Conservation (phyloP, 2,888 invertebrate species). For the Nemurella pictetii region DNA sequence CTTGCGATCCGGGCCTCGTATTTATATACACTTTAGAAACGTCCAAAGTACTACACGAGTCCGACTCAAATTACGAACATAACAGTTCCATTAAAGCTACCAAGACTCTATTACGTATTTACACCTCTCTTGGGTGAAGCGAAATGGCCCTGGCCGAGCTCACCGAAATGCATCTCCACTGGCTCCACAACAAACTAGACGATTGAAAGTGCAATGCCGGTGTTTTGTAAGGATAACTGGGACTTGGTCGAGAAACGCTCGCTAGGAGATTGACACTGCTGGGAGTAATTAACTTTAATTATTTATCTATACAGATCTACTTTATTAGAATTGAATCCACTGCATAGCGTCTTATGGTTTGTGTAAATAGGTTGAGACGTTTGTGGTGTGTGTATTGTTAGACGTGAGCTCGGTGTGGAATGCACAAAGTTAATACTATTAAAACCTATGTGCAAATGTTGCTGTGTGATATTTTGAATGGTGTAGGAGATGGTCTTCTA, state of each 20-base stretch:
- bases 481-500: too few species aligned
- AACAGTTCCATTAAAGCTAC: constrained; percentile 1
- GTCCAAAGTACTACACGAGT: not conserved
- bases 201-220: not conserved
- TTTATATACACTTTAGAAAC: not conserved
- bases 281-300: not conserved
- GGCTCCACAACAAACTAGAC: not conserved
- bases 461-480: too few species aligned
- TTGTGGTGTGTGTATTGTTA: too few species aligned
- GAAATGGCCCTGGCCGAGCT: constrained; percentile 9
- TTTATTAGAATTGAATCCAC: too few species aligned
- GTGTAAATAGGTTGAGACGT: too few species aligned
- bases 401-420: too few species aligned
- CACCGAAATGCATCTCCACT: not conserved
- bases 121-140: not conserved
- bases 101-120: constrained; percentile 25
- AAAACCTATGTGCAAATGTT: too few species aligned
- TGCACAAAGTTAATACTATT: too few species aligned
- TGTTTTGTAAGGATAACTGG: not conserved
- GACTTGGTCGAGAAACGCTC: not conserved
- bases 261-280: not conserved
- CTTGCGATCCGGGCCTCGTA: not conserved
- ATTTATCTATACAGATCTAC: not conserved
- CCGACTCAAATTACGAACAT: constrained; percentile 8
- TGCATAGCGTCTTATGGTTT: too few species aligned